Evolutionary conservation across 2,797 vertebrate species (phyloP), one percentile per base, ranked within the genome.

Genomic region (Gobio occitaniae): DNA sequence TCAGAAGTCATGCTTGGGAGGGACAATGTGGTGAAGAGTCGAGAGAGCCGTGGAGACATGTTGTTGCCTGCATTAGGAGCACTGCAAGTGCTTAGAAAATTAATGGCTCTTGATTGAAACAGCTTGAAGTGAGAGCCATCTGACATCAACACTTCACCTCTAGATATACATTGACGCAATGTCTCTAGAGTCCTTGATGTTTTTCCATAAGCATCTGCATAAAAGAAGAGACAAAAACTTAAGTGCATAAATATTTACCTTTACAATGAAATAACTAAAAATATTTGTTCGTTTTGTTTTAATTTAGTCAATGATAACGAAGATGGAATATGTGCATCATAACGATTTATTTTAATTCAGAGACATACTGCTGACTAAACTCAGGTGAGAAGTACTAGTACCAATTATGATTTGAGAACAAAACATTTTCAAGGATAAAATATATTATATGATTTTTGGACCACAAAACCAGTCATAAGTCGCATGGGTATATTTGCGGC

Each of bases 21-120:
- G 54, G 93, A 93, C 52, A 98, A 91, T 15, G 94, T 86, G 1
- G 94, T 96, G 89, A 97, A 97, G 9, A 96, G 94, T 17, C 96
- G 93, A 29, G 88, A 93, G 25, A 97, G 94, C 19, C 96, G 94
- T 36, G 94, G 89, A 52, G 94, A 96, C 63, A 97, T 52, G 25
- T 15, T 76, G 69, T n/a, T 80, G 38, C 78, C 70, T 84, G 65
- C 84, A 9, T 88, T 92, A n/a, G 91, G 91, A 25, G 92, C 85
- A 13, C 92, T 92, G 41, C 92, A 93, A 1, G 96, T 95, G 74
- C 92, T 94, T 81, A 98, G 86, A 92, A 94, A 97, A 91, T 89
- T 93, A 86, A 96, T 61, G 32, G 32, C 29, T 54, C 78, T 84
- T 17, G 93, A 92, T 3, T 89, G 91, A 47, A 95, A 88, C 0